Evolutionary conservation across 1,140 invertebrate species (phyloP).

Genomic region (Drosophila miranda): DNA sequence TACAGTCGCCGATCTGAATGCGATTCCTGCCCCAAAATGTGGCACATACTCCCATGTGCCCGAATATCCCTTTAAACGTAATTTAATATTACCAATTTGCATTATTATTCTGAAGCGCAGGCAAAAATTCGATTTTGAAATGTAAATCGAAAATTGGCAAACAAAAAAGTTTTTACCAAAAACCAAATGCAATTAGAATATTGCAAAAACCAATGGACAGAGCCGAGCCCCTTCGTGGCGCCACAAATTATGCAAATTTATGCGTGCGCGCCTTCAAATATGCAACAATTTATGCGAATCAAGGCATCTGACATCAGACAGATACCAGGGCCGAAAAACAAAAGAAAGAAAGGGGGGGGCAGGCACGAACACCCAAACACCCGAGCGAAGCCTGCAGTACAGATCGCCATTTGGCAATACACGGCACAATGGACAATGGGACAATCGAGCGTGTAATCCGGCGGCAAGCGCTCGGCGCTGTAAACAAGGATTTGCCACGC

Average conservation of each 20-base stretch:
- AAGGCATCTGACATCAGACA: slow-evolving; percentile 52
- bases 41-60: no score
- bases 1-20: no score
- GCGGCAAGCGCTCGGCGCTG: slow-evolving; percentile 56
- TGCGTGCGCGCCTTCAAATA: slow-evolving; percentile 61
- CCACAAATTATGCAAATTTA: slow-evolving; percentile 74
- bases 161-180: slow-evolving; percentile 34
- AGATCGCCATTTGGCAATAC: slow-evolving; percentile 38
- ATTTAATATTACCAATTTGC: slow-evolving; percentile 12
- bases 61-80: no score
- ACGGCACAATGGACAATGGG: slow-evolving; percentile 36
- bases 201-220: slow-evolving; percentile 19
- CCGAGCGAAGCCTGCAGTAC: not conserved
- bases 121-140: slow-evolving; percentile 26
- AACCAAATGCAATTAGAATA: slow-evolving; percentile 62
- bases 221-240: slow-evolving; percentile 8
- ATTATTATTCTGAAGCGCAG: slow-evolving; percentile 38
- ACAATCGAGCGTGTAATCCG: slow-evolving; percentile 76
- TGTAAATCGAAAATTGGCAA: slow-evolving; percentile 48
- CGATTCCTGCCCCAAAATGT: no score
- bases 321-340: slow-evolving; percentile 28
- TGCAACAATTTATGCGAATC: slow-evolving; percentile 75
- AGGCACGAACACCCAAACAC: not conserved
- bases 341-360: not conserved
- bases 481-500: slow-evolving; percentile 77